Evolutionary conservation across 2,888 invertebrate genomes (phyloP).

Genomic region (Hyalella azteca): DNA sequence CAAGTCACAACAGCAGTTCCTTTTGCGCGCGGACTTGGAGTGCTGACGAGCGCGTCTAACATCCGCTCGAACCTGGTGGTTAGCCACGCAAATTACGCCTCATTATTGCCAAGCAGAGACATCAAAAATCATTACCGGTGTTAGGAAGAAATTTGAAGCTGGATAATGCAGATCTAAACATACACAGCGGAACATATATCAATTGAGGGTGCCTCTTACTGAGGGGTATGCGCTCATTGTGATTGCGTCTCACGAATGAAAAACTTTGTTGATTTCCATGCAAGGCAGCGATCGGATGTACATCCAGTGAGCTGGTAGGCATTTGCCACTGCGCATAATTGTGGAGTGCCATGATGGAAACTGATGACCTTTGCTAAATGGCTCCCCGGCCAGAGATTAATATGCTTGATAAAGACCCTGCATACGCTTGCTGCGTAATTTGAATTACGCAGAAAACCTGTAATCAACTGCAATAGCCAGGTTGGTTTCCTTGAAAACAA

Average conservation of each 20-base stretch:
- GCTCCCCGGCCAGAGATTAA: not conserved
- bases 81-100: constrained; percentile 8
- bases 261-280: constrained; percentile 15
- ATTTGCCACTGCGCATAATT: constrained; percentile 26
- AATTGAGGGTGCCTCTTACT: constrained; percentile 22
- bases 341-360: constrained; percentile 2
- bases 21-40: constrained; percentile 18
- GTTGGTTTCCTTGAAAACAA: not conserved
- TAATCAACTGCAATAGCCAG: not conserved
- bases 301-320: constrained; percentile 12
- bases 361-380: constrained; percentile 31
- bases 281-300: constrained; percentile 30
- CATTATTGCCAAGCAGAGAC: constrained; percentile 31
- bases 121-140: constrained; percentile 35
- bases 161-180: constrained; percentile 30
- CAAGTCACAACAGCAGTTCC: constrained; percentile 22
- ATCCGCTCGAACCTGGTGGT: constrained; percentile 5
- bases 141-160: constrained; percentile 34
- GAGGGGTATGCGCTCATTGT: constrained; percentile 12
- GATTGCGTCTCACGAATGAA: not conserved
- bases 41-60: constrained; percentile 24
- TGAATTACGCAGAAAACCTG: not conserved
- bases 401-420: constrained; percentile 11
- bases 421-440: constrained; percentile 22
- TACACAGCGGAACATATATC: constrained; percentile 30